Conservation (phyloP, 2,888 invertebrate genomes). For the Cancer borealis region DNA sequence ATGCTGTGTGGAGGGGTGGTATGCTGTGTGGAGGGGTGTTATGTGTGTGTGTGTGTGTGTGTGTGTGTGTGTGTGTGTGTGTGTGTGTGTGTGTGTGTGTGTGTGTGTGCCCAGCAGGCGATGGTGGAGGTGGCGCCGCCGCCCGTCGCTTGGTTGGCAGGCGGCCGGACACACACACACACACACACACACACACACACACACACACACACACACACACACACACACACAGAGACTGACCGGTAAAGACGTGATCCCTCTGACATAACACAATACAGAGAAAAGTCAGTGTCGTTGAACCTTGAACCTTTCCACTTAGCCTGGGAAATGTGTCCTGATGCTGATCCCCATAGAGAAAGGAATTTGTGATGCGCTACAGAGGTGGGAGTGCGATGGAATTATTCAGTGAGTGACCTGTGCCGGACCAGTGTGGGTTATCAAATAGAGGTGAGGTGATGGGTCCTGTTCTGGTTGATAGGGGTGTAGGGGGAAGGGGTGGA, state of each 20-base stretch:
- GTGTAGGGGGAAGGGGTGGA: not conserved
- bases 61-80: too few species aligned
- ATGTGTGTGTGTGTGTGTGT: too few species aligned
- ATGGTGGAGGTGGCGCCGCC: not conserved
- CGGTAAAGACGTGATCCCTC: not conserved
- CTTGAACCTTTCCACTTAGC: not conserved
- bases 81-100: too few species aligned
- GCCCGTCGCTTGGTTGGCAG: not conserved
- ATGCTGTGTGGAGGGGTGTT: too few species aligned
- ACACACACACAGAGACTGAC: not conserved
- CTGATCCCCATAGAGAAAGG: not conserved
- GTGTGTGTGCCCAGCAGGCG: not conserved
- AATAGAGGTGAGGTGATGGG: constrained; percentile 23
- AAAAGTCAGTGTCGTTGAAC: not conserved
- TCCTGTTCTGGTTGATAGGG: not conserved
- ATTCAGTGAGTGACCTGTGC: not conserved
- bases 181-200: too few species aligned
- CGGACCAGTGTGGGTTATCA: not conserved
- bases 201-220: not conserved
- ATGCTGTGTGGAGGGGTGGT: not conserved
- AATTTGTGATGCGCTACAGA: not conserved
- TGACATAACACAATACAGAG: not conserved
- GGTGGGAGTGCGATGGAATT: not conserved
- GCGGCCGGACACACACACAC: too few species aligned
- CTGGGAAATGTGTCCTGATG: not conserved